These are phyloP conservation scores for Yponomeuta cagnagella DNA, from an alignment of 2,888 invertebrate genomes.

Conservation along the genomic window DNA sequence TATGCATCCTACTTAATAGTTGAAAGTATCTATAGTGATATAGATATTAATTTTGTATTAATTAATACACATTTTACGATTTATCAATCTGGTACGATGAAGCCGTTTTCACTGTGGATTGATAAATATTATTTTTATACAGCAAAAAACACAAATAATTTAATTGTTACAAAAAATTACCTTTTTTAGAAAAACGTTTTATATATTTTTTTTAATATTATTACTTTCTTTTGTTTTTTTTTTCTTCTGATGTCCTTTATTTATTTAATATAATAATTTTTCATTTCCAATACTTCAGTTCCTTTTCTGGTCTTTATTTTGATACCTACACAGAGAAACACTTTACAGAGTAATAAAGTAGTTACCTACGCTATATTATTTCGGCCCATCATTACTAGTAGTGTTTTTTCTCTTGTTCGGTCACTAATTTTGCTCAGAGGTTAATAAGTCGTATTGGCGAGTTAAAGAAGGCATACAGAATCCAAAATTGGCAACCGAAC, in stretches of 20 bases:
- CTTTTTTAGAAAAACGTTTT: constrained; percentile 33
- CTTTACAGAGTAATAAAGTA: constrained; percentile 65
- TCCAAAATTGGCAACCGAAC: constrained; percentile 58
- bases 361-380: constrained; percentile 55
- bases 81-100: constrained; percentile 15
- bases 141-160: constrained; percentile 43
- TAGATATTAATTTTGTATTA: constrained; percentile 45
- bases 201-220: constrained; percentile 35
- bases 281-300: constrained; percentile 66
- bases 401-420: constrained; percentile 48
- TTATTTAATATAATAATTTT: constrained; percentile 37
- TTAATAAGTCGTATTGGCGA: constrained; percentile 16
- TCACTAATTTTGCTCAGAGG: constrained; percentile 45
- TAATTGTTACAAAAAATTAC: constrained; percentile 25
- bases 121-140: background rate
- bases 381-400: constrained; percentile 63
- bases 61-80: constrained; percentile 37
- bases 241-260: constrained; percentile 28
- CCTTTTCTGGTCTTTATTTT: constrained; percentile 34
- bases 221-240: constrained; percentile 37
- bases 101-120: constrained; percentile 13
- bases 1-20: constrained; percentile 51
- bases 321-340: constrained; percentile 75
- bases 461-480: constrained; percentile 8
- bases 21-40: constrained; percentile 35